Evolutionary conservation across 1,140 invertebrate species (phyloP).

Genomic region (Heliconius congener): DNA sequence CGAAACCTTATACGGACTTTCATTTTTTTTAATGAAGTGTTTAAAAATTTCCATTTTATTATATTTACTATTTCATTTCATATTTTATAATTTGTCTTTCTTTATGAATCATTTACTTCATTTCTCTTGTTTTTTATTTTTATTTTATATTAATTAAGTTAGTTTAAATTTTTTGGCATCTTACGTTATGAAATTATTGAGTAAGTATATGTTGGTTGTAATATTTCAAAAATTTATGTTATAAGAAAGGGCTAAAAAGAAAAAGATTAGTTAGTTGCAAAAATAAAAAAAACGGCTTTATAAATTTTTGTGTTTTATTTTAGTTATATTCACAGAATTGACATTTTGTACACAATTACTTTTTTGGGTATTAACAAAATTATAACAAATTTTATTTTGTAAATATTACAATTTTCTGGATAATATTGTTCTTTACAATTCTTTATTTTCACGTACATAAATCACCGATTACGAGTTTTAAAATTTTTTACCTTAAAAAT

Average conservation of each 20-base stretch:
- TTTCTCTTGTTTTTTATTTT: background rate
- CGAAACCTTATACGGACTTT: background rate
- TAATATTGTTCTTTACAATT: constrained; percentile 3
- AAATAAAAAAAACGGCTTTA: constrained; percentile 28
- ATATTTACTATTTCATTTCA: background rate
- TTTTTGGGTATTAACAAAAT: background rate
- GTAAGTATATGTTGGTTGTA: background rate
- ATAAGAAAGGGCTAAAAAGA: constrained; percentile 26
- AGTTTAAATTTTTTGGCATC: background rate
- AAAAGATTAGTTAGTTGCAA: constrained; percentile 24
- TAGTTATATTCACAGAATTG: background rate
- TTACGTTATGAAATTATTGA: background rate
- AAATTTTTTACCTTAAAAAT: constrained; percentile 4
- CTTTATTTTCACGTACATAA: constrained; percentile 34
- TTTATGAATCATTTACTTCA: background rate
- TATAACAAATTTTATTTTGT: constrained; percentile 9
- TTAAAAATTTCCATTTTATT: background rate
- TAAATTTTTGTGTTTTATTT: constrained; percentile 23
- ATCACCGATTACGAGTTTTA: constrained; percentile 42
- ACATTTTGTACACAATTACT: background rate
- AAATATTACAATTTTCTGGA: constrained; percentile 22
- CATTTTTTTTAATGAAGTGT: background rate
- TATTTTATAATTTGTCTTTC: background rate
- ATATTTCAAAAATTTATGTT: background rate
- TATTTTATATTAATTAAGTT: background rate